Conservation (phyloP, 2,797 vertebrate species). For the Oryzias sinensis region DNA sequence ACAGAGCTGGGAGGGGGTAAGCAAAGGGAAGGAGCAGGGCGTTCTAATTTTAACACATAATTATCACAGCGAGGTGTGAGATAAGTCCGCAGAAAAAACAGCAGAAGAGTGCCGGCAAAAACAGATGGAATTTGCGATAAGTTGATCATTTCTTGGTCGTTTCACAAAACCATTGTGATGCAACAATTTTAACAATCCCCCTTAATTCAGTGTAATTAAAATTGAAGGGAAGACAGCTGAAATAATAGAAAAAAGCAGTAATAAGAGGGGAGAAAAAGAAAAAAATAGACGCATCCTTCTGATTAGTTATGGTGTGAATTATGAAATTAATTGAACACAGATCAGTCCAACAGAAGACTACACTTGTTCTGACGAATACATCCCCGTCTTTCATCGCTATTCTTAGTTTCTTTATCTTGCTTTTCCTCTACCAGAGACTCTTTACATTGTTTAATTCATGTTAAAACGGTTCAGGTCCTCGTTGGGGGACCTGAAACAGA, state of each 20-base stretch:
- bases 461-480: background rate
- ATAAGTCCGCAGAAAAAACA: background rate
- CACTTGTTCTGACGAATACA: conserved; percentile 17
- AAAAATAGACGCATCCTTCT: conserved; percentile 1
- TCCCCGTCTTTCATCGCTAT: background rate
- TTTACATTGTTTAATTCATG: conserved; percentile 14
- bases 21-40: background rate
- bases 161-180: conserved; percentile 1
- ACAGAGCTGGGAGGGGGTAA: background rate
- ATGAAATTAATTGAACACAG: conserved; percentile 62
- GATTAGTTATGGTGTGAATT: conserved; percentile 23
- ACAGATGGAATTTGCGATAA: background rate
- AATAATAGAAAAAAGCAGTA: conserved; percentile 7
- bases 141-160: conserved; percentile 14
- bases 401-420: conserved; percentile 13
- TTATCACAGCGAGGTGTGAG: background rate
- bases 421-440: conserved; percentile 10
- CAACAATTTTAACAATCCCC: too few species aligned
- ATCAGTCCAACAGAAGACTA: conserved; percentile 34
- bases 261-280: conserved; percentile 4
- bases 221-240: conserved; percentile 26
- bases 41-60: conserved; percentile 7
- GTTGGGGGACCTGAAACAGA: too few species aligned
- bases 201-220: conserved; percentile 35
- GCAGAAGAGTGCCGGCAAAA: background rate